Percentiles rank a stretch among this genome's conserved stretches.
These are phyloP conservation scores for Antennarius maculatus DNA, from an alignment of 2,797 vertebrate genomes.

Conservation along the genomic window DNA sequence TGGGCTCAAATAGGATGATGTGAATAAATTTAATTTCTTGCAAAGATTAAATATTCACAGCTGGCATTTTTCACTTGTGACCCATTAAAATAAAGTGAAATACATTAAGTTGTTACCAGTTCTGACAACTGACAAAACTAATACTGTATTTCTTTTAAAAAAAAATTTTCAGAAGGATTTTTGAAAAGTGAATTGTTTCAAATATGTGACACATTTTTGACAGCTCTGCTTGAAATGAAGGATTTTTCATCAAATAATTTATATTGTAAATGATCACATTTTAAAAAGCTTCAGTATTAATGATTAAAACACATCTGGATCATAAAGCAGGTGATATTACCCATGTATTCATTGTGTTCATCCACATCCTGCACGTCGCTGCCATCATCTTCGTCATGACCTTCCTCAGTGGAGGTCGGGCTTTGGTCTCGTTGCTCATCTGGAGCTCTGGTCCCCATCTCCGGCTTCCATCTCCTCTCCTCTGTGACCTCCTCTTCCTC, in stretches of 20 bases:
- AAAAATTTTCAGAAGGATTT: too few relatives aligned
- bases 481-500: conserved; percentile 2
- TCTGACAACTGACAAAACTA: too few relatives aligned
- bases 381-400: conserved; percentile 11
- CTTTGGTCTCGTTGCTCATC: conserved; percentile 26
- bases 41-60: too few relatives aligned
- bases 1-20: too few relatives aligned
- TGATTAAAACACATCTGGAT: not conserved
- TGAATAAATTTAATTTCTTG: too few relatives aligned
- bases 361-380: conserved; percentile 12
- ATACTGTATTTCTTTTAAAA: too few relatives aligned
- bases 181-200: not conserved
- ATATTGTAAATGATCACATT: not conserved
- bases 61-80: too few relatives aligned
- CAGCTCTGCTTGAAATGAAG: not conserved
- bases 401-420: conserved; percentile 24
- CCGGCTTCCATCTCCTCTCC: not conserved
- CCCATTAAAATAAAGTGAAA: too few relatives aligned
- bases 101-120: too few relatives aligned
- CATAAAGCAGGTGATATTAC: conserved; percentile 50
- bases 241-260: not conserved
- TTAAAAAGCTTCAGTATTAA: not conserved
- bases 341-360: conserved; percentile 61
- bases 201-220: not conserved
- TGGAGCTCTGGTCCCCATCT: not conserved